Base-by-base conservation (phyloP, 2,113 vertebrate genomes). In the Lophotis ruficrista region DNA sequence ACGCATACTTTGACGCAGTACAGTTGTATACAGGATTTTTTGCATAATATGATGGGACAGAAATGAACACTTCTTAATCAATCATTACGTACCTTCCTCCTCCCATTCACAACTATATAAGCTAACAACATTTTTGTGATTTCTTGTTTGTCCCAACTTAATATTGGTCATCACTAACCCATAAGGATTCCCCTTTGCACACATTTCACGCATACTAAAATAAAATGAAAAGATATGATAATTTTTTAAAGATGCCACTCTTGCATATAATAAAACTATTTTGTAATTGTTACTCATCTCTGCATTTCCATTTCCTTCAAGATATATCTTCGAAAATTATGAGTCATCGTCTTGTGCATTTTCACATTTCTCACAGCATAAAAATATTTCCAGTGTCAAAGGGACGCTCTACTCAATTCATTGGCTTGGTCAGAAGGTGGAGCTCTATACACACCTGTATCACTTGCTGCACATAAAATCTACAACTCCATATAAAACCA, bases 371-470 rank as follows among this genome's bases (percentile, higher is more conserved):
- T 94, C 48, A 60, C 43, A 69, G 65, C 48, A 92, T 33, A 88
- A 73, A 97, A 95, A 51, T 28, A 96, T 70, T 70, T 91, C 27
- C 37, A 86, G 50, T 31, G 13, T 87, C 54, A 58, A 25, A 45
- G n/a, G 41, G 73, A 65, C 61, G 69, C 56, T 95, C 86, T 51
- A 51, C 54, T 95, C 92, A 97, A 50, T 98, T 91, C 83, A 87
- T 33, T 19, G 25, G 65, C 69, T 95, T 91, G 92, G 97, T 97
- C 98, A 88, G 98, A 98, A 98, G 98, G 96, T 98, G 98, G 98
- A 97, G 98, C 98, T 98, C 97, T 98, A 85, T 96, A 97, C 98
- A 97, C 97, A 95, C 92, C 95, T 94, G 94, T 96, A 76, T 62
- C 48, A 47, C 57, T 76, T 10, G 31, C 75, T 33, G 65, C 66